These are phyloP conservation scores for Agriopis marginaria DNA, from an alignment of 2,888 invertebrate genomes.

Conservation along the genomic window DNA sequence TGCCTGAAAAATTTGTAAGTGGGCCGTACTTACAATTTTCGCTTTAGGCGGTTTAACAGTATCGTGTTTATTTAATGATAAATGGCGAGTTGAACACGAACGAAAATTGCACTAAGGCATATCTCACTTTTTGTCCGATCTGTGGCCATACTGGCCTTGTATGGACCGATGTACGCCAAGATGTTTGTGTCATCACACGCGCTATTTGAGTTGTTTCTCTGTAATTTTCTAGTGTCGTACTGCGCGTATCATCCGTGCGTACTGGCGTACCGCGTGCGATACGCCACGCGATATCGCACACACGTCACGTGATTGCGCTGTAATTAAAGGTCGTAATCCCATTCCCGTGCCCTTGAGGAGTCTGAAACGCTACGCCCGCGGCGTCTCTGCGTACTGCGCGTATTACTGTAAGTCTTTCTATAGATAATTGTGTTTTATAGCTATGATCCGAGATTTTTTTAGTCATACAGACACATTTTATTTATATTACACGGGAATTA, in stretches of 20 bases:
- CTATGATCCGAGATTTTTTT: neutral
- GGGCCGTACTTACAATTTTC: too few species aligned
- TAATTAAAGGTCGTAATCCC: conserved; percentile 24
- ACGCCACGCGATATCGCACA: conserved; percentile 25
- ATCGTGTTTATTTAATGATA: too few species aligned
- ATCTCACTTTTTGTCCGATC: too few species aligned
- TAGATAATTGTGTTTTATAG: neutral
- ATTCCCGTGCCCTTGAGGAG: conserved; percentile 12
- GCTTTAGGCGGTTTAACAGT: too few species aligned
- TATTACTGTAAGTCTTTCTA: neutral
- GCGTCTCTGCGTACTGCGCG: neutral
- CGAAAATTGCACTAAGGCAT: too few species aligned
- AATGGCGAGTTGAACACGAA: too few species aligned
- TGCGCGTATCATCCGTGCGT: conserved; percentile 1
- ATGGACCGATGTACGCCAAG: too few species aligned
- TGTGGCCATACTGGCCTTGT: too few species aligned
- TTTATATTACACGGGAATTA: too few species aligned
- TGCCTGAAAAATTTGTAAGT: too few species aligned
- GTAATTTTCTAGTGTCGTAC: neutral
- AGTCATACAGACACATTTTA: too few species aligned
- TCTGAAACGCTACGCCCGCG: neutral
- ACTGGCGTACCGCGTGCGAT: conserved; percentile 11
- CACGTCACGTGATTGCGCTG: conserved; percentile 14
- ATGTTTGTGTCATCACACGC: neutral
- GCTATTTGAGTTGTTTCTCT: neutral